These are phyloP conservation scores for Crocuta crocuta DNA, from an alignment of 2,113 vertebrate species.

Conservation along the genomic window DNA sequence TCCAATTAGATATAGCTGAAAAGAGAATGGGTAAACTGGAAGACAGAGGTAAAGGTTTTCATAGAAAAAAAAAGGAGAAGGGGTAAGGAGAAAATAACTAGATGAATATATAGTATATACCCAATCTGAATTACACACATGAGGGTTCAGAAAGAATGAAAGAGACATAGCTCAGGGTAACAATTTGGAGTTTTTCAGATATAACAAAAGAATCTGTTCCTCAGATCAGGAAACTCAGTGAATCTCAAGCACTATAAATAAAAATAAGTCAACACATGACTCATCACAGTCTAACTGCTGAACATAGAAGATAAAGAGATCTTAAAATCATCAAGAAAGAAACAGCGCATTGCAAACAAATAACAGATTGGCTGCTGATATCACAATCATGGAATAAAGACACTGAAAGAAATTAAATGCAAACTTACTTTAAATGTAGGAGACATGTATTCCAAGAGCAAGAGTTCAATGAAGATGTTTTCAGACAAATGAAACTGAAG, in stretches of 20 bases:
- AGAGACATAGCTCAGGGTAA: background rate
- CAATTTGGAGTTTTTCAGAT: background rate
- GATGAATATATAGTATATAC: background rate
- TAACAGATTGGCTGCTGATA: conserved; percentile 13
- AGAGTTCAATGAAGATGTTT: conserved; percentile 41
- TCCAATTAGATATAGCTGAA: conserved; percentile 23
- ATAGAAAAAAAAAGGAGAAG: background rate
- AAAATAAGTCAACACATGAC: background rate
- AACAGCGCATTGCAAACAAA: conserved; percentile 17
- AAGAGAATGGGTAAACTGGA: conserved; percentile 53
- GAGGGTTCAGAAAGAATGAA: background rate
- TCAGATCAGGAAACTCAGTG: background rate
- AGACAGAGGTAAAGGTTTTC: background rate
- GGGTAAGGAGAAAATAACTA: background rate
- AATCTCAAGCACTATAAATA: conserved; percentile 8
- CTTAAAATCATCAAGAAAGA: conserved; percentile 47
- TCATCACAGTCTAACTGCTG: background rate
- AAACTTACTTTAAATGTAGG: background rate
- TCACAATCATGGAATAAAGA: conserved; percentile 16
- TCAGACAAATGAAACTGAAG: background rate
- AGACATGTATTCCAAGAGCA: conserved; percentile 36
- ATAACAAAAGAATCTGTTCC: background rate
- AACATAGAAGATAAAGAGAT: conserved; percentile 3
- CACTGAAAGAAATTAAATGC: background rate
- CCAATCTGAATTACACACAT: background rate